phyloP scores from a whole-genome alignment of 2,888 invertebrate genomes.

The Didymodactylos carnosus region DNA sequence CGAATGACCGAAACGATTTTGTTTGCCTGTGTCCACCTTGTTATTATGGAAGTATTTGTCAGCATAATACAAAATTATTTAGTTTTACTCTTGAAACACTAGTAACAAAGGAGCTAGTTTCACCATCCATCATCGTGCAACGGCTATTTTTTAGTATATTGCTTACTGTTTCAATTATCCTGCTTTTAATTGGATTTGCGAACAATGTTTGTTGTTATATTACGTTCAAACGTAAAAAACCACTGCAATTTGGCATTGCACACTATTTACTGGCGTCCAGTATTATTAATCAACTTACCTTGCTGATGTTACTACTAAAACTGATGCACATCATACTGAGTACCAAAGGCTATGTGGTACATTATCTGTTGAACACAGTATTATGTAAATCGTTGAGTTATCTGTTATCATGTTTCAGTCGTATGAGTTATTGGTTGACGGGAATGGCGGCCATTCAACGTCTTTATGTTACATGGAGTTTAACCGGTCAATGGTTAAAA shows the following conservation, averaged over 20 bases:
- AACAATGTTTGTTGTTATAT: not conserved
- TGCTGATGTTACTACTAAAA: too few species aligned
- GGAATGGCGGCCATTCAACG: not conserved
- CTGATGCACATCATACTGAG: too few species aligned
- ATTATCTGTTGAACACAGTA: too few species aligned
- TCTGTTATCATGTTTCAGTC: not conserved
- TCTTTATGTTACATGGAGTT: not conserved
- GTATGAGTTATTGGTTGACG: not conserved
- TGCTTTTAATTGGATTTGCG: not conserved
- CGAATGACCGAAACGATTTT: not conserved
- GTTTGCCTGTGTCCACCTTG: not conserved
- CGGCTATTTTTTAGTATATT: not conserved
- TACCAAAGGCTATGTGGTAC: too few species aligned
- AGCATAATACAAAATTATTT: not conserved
- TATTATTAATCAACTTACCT: too few species aligned
- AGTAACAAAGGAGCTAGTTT: not conserved
- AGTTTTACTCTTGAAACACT: not conserved
- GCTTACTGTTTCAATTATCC: not conserved
- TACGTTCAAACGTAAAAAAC: not conserved
- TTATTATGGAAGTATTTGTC: not conserved
- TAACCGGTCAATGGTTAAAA: not conserved
- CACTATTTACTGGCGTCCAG: too few species aligned
- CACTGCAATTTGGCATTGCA: not conserved
- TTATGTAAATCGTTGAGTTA: too few species aligned
- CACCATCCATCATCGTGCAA: not conserved